Evolutionary conservation across 2,888 invertebrate species (phyloP), one percentile per base, ranked within the genome.

Genomic region (Yponomeuta cagnagella): DNA sequence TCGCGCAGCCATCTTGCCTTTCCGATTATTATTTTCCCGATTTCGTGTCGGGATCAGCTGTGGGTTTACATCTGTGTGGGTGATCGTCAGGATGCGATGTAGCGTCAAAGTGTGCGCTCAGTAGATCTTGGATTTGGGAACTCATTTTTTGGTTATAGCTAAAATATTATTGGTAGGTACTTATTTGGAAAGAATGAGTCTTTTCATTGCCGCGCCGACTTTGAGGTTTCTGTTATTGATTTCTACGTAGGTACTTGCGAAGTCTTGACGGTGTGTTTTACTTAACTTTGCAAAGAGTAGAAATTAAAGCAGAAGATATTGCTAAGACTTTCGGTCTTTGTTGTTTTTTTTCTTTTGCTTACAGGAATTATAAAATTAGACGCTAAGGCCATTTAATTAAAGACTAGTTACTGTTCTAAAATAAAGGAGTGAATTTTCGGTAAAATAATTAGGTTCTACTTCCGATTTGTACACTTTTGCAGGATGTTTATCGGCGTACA

Each of bases 41-140:
- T 73, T 72, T 72, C 70, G 74, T 72, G 52, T 69, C 58, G 75
- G 73, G 74, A 78, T 78, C 78, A 77, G 79, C 78, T 79, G 79
- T 12, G 52, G 73, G 72, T 70, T 73, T 68, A 30, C 48, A 6
- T 43, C 33, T 65, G 31, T 65, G 33, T 65, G 10, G 12, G 31
- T 30, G 65, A 58, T 58, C 52, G 52, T 58, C 1, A 58, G 15
- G 52, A 58, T 52, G 52, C 23, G 23, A 8, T 64, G 23, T n/a
- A 30, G 33, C 6, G 33, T 65, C 30, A 1, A 65, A 31, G 65
- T 30, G 33, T 30, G 33, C 64, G 10, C n/a, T 31, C 65, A 23
- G 12, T 58, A 58, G 52, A 15, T 33, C 23, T 23, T 30, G 6
- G 30, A 65, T 10, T 9, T 65, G 12, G 65, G 33, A 31, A 12